These are phyloP conservation scores for Sialis lutaria DNA, from an alignment of 2,888 invertebrate species.

Conservation along the genomic window DNA sequence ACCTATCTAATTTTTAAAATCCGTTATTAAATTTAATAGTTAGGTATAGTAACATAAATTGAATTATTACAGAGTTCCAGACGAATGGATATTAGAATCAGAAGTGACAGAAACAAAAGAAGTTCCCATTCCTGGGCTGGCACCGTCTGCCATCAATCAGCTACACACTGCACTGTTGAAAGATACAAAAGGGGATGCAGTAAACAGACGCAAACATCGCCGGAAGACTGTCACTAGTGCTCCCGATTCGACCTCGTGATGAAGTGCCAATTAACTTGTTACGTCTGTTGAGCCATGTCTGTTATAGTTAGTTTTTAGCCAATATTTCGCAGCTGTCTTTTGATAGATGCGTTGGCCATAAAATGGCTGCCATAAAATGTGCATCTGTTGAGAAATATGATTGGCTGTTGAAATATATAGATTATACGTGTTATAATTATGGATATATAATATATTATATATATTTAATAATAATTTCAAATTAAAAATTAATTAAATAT, in stretches of 20 bases:
- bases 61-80: conserved; percentile 44
- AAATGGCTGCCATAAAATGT: no score
- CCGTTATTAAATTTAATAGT: no score
- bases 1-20: no score
- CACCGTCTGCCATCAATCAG: conserved; percentile 30
- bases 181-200: conserved; percentile 1
- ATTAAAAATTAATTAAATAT: no score
- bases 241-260: conserved; percentile 3
- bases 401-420: neutral
- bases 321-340: neutral
- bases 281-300: neutral
- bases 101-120: conserved; percentile 43
- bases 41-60: no score
- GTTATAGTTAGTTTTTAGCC: neutral
- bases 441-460: no score
- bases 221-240: conserved; percentile 21
- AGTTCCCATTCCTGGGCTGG: conserved; percentile 34
- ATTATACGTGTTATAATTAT: neutral
- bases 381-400: no score
- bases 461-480: no score
- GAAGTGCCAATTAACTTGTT: conserved; percentile 1
- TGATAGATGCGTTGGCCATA: neutral
- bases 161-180: conserved; percentile 32
- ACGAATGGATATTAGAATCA: conserved; percentile 71
- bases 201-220: conserved; percentile 13